Evolutionary conservation across 2,888 invertebrate genomes (phyloP).

Genomic region (Cerastis rubricosa): DNA sequence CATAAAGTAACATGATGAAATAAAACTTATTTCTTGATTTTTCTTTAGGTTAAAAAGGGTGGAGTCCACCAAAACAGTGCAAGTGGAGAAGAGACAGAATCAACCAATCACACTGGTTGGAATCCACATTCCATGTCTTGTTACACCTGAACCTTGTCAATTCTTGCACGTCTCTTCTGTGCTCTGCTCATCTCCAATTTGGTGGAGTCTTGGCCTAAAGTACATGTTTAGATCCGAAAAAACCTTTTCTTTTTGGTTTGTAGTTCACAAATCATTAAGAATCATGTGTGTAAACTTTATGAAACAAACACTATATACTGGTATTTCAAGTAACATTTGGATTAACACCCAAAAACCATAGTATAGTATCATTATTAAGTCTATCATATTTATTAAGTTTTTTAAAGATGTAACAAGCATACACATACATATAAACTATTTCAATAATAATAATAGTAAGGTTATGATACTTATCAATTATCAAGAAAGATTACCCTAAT

Average conservation of each 20-base stretch:
- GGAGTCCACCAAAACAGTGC: background rate
- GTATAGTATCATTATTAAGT: too few relatives aligned
- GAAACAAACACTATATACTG: background rate
- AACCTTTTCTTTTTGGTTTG: background rate
- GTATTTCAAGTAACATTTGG: background rate
- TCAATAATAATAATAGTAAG: background rate
- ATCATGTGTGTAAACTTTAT: too few relatives aligned
- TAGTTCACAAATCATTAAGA: too few relatives aligned
- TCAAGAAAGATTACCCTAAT: constrained; percentile 4
- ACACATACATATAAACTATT: background rate
- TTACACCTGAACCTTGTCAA: background rate
- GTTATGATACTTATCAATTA: constrained; percentile 14
- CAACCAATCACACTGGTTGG: too few relatives aligned
- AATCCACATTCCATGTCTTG: too few relatives aligned
- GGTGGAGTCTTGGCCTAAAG: background rate
- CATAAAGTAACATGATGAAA: too few relatives aligned
- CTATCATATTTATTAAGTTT: too few relatives aligned
- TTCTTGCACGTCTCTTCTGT: background rate
- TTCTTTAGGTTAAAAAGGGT: background rate
- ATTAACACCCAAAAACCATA: background rate
- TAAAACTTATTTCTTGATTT: background rate
- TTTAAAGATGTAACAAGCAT: background rate
- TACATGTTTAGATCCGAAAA: background rate
- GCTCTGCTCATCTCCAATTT: background rate
- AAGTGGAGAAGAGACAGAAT: too few relatives aligned